Conservation (phyloP, 2,888 invertebrate genomes). For the Parascotia fuliginaria region DNA sequence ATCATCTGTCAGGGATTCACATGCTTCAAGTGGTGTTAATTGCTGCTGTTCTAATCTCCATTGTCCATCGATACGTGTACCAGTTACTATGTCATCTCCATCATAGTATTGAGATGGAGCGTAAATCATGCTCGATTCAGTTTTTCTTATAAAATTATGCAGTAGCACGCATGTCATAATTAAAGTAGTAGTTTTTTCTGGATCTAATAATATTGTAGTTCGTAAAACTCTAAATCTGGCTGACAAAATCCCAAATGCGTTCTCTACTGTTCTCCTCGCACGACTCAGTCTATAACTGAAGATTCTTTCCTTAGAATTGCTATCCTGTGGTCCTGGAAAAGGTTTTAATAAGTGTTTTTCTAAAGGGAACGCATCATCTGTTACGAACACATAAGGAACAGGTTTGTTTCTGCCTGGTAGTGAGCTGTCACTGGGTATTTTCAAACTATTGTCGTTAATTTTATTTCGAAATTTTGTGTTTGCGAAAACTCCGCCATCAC, state of each 20-base stretch:
- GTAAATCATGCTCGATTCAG: constrained; percentile 22
- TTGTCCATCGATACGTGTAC: constrained; percentile 29
- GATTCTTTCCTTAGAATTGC: constrained; percentile 32
- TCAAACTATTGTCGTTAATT: constrained; percentile 19
- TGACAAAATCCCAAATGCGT: constrained; percentile 32
- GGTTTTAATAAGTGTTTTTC: constrained; percentile 30
- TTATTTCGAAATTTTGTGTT: constrained; percentile 20
- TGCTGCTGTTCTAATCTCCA: constrained; percentile 37
- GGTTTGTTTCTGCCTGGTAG: constrained; percentile 23
- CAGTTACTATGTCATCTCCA: constrained; percentile 11
- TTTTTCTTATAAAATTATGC: constrained; percentile 26
- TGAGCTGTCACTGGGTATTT: constrained; percentile 18
- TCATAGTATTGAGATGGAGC: constrained; percentile 31
- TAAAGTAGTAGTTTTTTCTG: constrained; percentile 36
- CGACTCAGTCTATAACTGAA: constrained; percentile 36
- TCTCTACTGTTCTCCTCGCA: constrained; percentile 35
- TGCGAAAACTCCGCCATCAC: constrained; percentile 32
- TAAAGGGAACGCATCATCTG: constrained; percentile 33
- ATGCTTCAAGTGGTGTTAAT: constrained; percentile 33
- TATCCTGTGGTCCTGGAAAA: constrained; percentile 32
- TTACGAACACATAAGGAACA: constrained; percentile 33
- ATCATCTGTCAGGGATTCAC: constrained; percentile 31
- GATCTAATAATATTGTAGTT: constrained; percentile 14
- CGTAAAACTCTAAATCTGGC: constrained; percentile 23
- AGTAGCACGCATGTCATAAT: constrained; percentile 38